Base-by-base conservation (phyloP, 2,113 vertebrate genomes). In the Puma concolor region DNA sequence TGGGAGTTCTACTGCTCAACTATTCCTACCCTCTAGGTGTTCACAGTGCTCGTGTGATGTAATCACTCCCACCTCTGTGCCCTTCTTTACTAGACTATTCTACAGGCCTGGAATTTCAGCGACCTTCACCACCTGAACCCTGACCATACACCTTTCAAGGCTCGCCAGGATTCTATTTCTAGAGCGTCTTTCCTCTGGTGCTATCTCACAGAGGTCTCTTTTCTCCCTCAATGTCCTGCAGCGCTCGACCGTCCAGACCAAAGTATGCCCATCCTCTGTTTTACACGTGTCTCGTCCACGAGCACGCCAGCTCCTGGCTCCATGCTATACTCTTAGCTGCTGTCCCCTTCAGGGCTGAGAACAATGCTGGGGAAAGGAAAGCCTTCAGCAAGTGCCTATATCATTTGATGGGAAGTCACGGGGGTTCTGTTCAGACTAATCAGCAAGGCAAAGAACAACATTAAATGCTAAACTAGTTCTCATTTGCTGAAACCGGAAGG, bases 221-320 rank as follows among this genome's bases (percentile, higher is more conserved):
- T 71, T n/a, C 27, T 44, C n/a, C 54, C 23, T 66, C 33, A n/a
- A 2, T 50, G 25, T 66, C n/a, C 54, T 60, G 9, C 7, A 52
- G 33, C 7, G 41, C 63, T 52, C 57, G 10, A 77, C 2, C 25
- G 19, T 63, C 36, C 52, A 60, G n/a, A 54, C 16, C 41, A 41
- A 66, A 91, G 38, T 11, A 41, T 2, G 17, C 16, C 67, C 67
- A 3, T 12, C 79, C 66, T 66, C 38, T 19, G 3, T 71, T 31
- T 38, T 50, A 5, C 0, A 3, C 0, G 31, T 13, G 31, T 72
- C 38, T 44, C 36, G 69, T 83, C 14, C 12, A 13, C 0, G 12
- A 76, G 66, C 17, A 11, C 5, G 16, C 36, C 13, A 86, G 91
- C 27, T 54, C 64, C 44, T 13, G 23, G 54, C 27, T 41, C 36